phyloP scores from a whole-genome alignment of 2,888 invertebrate species.

The Eupelmus urozonus region DNA sequence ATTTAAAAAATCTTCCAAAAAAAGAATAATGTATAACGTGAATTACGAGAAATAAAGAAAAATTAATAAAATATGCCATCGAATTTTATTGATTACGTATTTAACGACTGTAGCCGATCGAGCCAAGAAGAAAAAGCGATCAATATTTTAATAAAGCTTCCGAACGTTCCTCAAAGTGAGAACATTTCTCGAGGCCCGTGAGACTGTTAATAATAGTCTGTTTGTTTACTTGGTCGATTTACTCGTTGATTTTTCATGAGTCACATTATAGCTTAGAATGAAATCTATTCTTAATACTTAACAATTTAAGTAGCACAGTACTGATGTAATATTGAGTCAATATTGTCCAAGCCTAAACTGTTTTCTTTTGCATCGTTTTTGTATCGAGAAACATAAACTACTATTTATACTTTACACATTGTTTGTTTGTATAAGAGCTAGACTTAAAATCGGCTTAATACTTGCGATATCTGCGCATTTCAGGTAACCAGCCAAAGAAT shows the following conservation, averaged over 20 bases:
- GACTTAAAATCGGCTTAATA: conserved; percentile 18
- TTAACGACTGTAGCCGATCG: conserved; percentile 16
- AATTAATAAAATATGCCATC: conserved; percentile 1
- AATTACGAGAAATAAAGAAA: not conserved
- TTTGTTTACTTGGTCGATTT: not conserved
- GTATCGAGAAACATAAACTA: too few relatives aligned
- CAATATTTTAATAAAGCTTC: conserved; percentile 34
- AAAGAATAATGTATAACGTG: not conserved
- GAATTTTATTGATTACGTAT: conserved; percentile 13
- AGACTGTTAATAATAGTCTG: not conserved
- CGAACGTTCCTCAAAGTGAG: not conserved
- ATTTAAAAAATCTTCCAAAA: not conserved
- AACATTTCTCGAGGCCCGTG: not conserved
- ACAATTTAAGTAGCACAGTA: not conserved
- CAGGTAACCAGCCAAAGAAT: not conserved
- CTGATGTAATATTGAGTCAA: not conserved
- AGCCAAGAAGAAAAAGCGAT: not conserved
- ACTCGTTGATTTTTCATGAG: not conserved
- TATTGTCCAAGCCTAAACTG: not conserved
- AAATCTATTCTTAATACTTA: not conserved
- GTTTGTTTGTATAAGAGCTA: not conserved
- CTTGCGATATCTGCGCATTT: conserved; percentile 24
- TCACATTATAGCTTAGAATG: not conserved
- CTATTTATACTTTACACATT: not conserved
- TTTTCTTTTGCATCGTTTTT: too few relatives aligned